phyloP scores from a whole-genome alignment of 2,113 vertebrate genomes.

The Aepyceros melampus region DNA sequence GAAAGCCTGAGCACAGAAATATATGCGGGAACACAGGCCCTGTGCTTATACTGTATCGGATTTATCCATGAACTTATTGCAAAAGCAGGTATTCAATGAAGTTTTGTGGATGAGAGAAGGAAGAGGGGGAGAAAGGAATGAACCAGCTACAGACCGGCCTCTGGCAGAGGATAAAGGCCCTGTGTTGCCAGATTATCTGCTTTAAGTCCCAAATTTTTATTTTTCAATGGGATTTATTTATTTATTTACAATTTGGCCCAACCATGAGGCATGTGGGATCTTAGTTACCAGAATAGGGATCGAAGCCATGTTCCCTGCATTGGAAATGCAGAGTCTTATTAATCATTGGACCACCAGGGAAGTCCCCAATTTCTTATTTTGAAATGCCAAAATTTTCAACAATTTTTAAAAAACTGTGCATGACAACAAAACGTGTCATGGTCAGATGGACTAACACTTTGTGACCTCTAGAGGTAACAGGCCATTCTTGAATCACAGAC shows the following conservation, averaged over 20 bases:
- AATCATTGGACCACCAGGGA: not conserved
- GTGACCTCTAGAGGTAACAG: not conserved
- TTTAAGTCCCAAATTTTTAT: not conserved
- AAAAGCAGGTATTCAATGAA: not conserved
- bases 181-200: not conserved
- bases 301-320: not conserved
- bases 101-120: not conserved
- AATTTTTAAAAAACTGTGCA: not conserved
- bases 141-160: not conserved
- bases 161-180: not conserved
- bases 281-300: not conserved
- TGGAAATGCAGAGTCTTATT: not conserved
- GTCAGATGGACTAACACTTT: not conserved
- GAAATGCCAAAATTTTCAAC: not conserved
- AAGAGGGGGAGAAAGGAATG: not conserved
- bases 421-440: not conserved
- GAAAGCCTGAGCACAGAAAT: not conserved
- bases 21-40: not conserved
- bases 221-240: not conserved
- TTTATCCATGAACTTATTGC: not conserved
- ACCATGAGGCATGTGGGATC: not conserved
- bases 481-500: not conserved
- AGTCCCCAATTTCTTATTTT: not conserved
- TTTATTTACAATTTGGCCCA: not conserved
- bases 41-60: not conserved